A percentile compares a stretch with the other conserved stretches of the same genome.
Evolutionary conservation across 2,113 vertebrate genomes (phyloP).

Genomic region (Bagarius yarrelli): DNA sequence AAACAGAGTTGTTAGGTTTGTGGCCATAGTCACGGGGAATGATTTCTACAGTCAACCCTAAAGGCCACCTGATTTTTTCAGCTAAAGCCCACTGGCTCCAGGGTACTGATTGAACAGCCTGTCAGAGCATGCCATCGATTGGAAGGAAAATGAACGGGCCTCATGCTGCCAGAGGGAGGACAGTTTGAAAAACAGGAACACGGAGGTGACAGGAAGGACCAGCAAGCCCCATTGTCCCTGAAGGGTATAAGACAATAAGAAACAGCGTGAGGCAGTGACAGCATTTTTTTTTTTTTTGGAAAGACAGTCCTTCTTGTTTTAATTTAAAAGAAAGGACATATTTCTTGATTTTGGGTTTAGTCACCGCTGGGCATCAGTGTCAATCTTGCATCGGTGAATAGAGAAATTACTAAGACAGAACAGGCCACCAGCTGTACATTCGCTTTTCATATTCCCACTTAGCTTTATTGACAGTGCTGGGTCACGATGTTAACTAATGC

Average conservation of each 20-base stretch:
- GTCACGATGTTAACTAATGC: conserved; percentile 45
- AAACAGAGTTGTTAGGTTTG: conserved; percentile 56
- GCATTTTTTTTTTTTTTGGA: neutral
- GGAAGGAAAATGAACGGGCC: conserved; percentile 37
- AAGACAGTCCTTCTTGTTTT: neutral
- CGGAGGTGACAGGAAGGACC: conserved; percentile 43
- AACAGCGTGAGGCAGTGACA: conserved; percentile 4
- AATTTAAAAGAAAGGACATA: neutral
- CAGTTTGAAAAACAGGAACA: conserved; percentile 46
- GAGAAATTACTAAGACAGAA: conserved; percentile 25
- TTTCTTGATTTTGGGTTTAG: too few relatives aligned
- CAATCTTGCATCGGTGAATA: neutral
- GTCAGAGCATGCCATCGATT: conserved; percentile 48
- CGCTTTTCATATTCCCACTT: conserved; percentile 24
- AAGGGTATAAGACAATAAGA: conserved; percentile 40
- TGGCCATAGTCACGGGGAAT: conserved; percentile 34
- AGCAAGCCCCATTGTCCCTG: conserved; percentile 5
- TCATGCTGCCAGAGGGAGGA: conserved; percentile 33
- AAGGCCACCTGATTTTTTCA: conserved; percentile 46
- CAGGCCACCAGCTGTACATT: conserved; percentile 11
- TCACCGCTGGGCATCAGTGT: neutral
- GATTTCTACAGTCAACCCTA: conserved; percentile 47
- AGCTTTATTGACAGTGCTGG: conserved; percentile 20
- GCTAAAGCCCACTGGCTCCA: conserved; percentile 21
- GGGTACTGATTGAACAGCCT: conserved; percentile 53